Base-by-base conservation (phyloP, 2,888 invertebrate genomes). In the Subacronicta megacephala region DNA sequence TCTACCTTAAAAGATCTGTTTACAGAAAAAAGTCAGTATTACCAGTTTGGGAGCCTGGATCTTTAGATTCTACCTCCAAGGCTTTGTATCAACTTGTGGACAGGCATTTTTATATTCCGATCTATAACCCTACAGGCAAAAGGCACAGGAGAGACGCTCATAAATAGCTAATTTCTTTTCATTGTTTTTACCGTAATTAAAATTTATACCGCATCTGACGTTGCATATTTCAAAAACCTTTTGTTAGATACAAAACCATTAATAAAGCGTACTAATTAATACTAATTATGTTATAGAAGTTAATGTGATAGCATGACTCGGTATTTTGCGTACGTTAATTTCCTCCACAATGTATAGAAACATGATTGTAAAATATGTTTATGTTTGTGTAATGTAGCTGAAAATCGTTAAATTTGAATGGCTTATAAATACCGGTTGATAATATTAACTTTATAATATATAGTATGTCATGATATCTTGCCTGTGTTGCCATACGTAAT, bases 261-360 rank as follows among this genome's bases (percentile, higher is more conserved):
- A 81, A 83, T 85, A 79, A 81, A 67, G 59, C 66, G 37, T 33
- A 54, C 77, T 87, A 87, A 92, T 92, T 90, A 90, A 91, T 89
- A 88, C 86, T 88, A 88, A 92, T 91, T 90, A 90, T 80, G 72
- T 63, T 62, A 75, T 69, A 78, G 67, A 80, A 77, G 75, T 73
- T 80, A 89, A 90, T 89, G 87, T 84, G 87, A 84, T 83, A 75
- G 83, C 83, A 80, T 91, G 91, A 91, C 81, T 87, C 57, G 85
- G 69, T 38, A 35, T 71, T 71, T 80, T 66, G 54, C 40, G 44
- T 71, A 47, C 47, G 36, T 40, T 64, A 36, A 46, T 47, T 31
- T 47, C 12, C 31, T 16, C 1, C 13, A 41, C 33, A 10, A 36
- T 17, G 18, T 36, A 26, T 44, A 29, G 18, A 0, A 68, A 44